Percentiles rank a stretch among this genome's conserved stretches.
phyloP scores from a whole-genome alignment of 2,797 vertebrate species.

The Menidia menidia region DNA sequence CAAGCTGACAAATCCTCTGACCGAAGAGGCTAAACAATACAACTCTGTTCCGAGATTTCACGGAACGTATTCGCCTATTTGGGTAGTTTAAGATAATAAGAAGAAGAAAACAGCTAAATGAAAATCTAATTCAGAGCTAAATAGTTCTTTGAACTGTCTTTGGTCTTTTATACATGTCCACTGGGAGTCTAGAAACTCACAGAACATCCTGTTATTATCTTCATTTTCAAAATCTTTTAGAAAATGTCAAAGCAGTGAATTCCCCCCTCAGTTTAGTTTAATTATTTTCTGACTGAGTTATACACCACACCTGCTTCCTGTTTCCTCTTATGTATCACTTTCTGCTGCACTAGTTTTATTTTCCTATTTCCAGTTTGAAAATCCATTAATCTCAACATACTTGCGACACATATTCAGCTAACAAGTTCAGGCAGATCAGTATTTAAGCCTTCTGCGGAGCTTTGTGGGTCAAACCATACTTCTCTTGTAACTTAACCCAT shows the following conservation, averaged over 20 bases:
- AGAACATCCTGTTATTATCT: neutral
- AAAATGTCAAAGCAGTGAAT: neutral
- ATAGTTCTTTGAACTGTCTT: neutral
- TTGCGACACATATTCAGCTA: neutral
- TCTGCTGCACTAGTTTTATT: neutral
- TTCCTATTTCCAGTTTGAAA: neutral
- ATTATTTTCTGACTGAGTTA: too few relatives aligned
- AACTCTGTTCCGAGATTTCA: neutral
- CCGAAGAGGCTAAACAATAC: neutral
- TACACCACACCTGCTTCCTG: neutral
- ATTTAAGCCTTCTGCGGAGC: neutral
- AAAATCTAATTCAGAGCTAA: neutral
- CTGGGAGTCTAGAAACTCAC: neutral
- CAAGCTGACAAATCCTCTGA: conserved; percentile 19
- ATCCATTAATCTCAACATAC: neutral
- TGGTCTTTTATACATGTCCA: neutral
- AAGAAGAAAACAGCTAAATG: too few relatives aligned
- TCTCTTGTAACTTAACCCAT: too few relatives aligned
- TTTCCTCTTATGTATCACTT: neutral
- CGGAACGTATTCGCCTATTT: neutral
- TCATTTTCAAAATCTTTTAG: neutral
- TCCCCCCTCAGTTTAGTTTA: too few relatives aligned
- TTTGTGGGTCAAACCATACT: neutral
- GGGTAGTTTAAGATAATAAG: too few relatives aligned
- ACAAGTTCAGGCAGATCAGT: neutral